Evolutionary conservation across 2,113 vertebrate species (phyloP).

Genomic region (Mesocricetus auratus): DNA sequence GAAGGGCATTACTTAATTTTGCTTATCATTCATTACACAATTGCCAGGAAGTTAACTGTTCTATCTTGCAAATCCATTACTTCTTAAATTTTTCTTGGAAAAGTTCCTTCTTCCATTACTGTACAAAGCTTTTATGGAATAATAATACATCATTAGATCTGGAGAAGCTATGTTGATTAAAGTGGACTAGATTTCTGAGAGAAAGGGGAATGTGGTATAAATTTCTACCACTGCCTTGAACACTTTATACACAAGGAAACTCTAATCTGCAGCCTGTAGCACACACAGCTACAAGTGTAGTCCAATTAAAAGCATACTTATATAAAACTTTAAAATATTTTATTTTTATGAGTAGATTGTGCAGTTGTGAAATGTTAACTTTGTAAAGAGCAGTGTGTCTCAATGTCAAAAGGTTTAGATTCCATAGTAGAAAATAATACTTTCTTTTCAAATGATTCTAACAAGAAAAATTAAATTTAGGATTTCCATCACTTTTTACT

Average conservation of each 20-base stretch:
- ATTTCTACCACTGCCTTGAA: neutral
- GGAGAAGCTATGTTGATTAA: conserved; percentile 2
- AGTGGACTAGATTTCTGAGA: neutral
- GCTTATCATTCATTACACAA: conserved; percentile 61
- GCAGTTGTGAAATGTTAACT: neutral
- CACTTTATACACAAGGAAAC: neutral
- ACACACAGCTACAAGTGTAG: neutral
- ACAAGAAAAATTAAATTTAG: conserved; percentile 13
- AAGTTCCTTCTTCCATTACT: conserved; percentile 62
- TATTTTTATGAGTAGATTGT: neutral
- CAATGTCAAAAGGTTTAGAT: neutral
- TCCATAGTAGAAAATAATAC: too few relatives aligned
- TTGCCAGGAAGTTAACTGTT: conserved; percentile 68
- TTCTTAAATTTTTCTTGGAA: conserved; percentile 72
- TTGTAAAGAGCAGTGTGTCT: neutral
- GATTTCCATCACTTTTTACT: neutral
- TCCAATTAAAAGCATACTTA: neutral
- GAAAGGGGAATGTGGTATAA: conserved; percentile 18
- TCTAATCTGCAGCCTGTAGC: neutral
- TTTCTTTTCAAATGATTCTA: conserved; percentile 1
- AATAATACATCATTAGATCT: conserved; percentile 39
- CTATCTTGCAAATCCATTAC: conserved; percentile 61
- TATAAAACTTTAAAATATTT: neutral
- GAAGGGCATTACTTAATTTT: conserved; percentile 65
- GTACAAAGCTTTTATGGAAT: conserved; percentile 52